Evolutionary conservation across 2,888 invertebrate genomes (phyloP), one percentile per base, ranked within the genome.

Genomic region (Ormyrus thymus): DNA sequence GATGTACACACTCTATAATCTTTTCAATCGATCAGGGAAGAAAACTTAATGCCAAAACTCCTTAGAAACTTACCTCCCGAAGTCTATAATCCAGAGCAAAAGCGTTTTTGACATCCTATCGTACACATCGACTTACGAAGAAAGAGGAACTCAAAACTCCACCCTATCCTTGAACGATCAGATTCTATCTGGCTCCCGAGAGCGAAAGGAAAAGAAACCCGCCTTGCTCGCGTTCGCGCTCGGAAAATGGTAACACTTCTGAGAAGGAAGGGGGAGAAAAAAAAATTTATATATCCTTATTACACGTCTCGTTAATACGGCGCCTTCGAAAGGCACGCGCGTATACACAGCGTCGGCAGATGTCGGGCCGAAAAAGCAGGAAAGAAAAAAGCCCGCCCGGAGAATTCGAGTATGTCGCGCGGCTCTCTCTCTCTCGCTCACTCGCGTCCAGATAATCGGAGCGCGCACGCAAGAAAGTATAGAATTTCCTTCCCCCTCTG

Each of bases 401-500:
- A 76, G 55, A 76, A 70, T 65, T 70, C 29, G 69, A 76, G 68
- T 48, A 45, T 68, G n/a, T 29, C n/a, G 15, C 45, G 13, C 62
- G 71, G 58, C 29, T 29, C 29, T 29, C 29, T 1, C 29, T 29
- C 29, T 29, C 29, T 29, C 29, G 29, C 29, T 29, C 1, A 29
- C 29, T 29, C 29, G 29, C 29, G 29, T 29, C 29, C 29, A 29
- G 29, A 71, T 65, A 71, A 77, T 65, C 77, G 59, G 46, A 43
- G 56, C 8, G 10, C 50, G 7, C 29, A 13, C n/a, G 50, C 56
- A 59, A 65, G 51, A 76, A 76, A 71, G 71, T 76, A 71, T 76
- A 76, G 76, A 64, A 70, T 76, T 76, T 75, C 70, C 53, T 75
- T 66, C 45, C 15, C 70, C 48, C 70, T 8, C 29, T 3, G 51